Conservation (phyloP, 2,888 invertebrate genomes). For the Ernsta delagoae region DNA sequence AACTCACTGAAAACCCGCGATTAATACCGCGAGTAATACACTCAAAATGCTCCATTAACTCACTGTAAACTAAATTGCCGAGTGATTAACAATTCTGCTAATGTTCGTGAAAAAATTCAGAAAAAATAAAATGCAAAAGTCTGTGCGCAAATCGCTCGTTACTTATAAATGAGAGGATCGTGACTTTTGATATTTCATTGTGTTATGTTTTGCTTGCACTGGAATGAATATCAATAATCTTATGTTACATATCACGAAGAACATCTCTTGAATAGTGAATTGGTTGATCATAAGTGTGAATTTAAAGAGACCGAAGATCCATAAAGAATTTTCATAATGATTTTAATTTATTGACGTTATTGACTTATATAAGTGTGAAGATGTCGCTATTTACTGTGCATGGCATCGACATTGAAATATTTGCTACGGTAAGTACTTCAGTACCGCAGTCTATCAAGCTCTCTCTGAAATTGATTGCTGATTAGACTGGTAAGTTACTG, state of each 20-base stretch:
- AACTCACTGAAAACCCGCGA: slow-evolving; percentile 62
- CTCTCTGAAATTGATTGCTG: slow-evolving; percentile 67
- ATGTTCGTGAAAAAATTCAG: slow-evolving; percentile 6
- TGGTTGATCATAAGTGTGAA: no score
- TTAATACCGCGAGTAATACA: slow-evolving; percentile 70
- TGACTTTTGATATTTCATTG: neutral
- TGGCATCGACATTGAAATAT: slow-evolving; percentile 63
- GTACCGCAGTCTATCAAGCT: slow-evolving; percentile 74
- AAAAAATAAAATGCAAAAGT: neutral
- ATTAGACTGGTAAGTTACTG: slow-evolving; percentile 72
- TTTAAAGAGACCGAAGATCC: no score
- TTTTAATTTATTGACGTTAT: no score
- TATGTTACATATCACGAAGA: no score
- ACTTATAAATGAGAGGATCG: neutral
- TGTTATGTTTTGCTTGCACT: no score
- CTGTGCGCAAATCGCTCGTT: neutral
- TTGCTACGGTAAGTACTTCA: no score
- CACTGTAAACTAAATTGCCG: slow-evolving; percentile 27
- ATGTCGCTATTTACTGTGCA: slow-evolving; percentile 58
- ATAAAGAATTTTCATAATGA: no score
- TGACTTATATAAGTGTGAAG: slow-evolving; percentile 21
- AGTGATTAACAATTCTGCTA: slow-evolving; percentile 32
- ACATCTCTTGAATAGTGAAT: no score
- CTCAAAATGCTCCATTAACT: slow-evolving; percentile 55
- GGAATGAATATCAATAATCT: no score